Percentiles rank a stretch among this genome's conserved stretches.
Conservation (phyloP, 2,888 invertebrate genomes). For the Ptychoptera contaminata region DNA sequence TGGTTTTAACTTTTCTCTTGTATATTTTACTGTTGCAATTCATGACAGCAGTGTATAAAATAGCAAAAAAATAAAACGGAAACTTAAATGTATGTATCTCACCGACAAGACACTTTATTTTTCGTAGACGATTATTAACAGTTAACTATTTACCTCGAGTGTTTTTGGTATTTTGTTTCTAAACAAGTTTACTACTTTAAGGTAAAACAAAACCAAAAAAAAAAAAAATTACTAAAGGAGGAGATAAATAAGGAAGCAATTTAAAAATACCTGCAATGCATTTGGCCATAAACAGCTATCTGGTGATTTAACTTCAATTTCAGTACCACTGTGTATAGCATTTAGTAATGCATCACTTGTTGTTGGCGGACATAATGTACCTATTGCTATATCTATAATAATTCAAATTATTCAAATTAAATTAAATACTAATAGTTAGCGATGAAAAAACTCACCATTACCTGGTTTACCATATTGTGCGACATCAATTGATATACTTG, state of each 20-base stretch:
- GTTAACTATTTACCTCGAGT: background rate
- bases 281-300: slow-evolving; percentile 54
- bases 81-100: no score
- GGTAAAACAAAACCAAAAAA: slow-evolving; percentile 7
- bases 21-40: no score
- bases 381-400: background rate
- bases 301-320: slow-evolving; percentile 35
- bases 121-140: slow-evolving; percentile 1
- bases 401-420: no score
- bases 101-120: no score
- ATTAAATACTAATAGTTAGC: no score
- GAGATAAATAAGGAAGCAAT: slow-evolving; percentile 3
- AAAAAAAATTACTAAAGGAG: no score
- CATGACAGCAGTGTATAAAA: no score
- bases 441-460: slow-evolving; percentile 20
- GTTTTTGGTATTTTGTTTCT: background rate
- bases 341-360: slow-evolving; percentile 14
- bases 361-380: slow-evolving; percentile 8
- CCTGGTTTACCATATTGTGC: slow-evolving; percentile 52
- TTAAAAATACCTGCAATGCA: slow-evolving; percentile 57
- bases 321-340: slow-evolving; percentile 17
- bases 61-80: no score
- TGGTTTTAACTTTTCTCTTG: no score
- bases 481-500: slow-evolving; percentile 78
- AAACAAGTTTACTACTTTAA: background rate